Conservation (phyloP, 2,113 vertebrate genomes). For the Leuciscus idus region DNA sequence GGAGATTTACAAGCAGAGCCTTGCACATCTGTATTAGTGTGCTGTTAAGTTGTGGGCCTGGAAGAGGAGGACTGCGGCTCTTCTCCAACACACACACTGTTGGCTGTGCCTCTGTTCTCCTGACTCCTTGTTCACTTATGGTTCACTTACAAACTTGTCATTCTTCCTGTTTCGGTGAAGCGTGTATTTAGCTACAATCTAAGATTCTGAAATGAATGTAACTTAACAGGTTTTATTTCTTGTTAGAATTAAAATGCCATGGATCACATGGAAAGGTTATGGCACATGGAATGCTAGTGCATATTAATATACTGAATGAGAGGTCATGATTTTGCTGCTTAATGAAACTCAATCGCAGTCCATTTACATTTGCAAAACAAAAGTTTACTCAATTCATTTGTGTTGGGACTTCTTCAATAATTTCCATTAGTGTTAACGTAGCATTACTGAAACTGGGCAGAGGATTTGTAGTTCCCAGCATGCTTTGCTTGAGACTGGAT, state of each 20-base stretch:
- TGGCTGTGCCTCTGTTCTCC: slow-evolving; percentile 49
- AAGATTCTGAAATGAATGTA: not conserved
- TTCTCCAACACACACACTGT: slow-evolving; percentile 30
- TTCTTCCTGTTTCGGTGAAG: slow-evolving; percentile 35
- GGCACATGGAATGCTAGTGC: too few relatives aligned
- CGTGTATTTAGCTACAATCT: not conserved
- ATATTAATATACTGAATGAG: slow-evolving; percentile 1
- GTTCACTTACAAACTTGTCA: slow-evolving; percentile 35
- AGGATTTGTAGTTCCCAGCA: slow-evolving; percentile 3
- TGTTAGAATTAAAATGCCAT: slow-evolving; percentile 22
- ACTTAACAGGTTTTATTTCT: slow-evolving; percentile 27
- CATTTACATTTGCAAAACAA: slow-evolving; percentile 11
- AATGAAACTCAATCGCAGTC: not conserved
- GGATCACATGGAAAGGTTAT: not conserved
- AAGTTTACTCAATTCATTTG: slow-evolving; percentile 13
- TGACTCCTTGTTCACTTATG: slow-evolving; percentile 46
- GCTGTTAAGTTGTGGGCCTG: slow-evolving; percentile 42
- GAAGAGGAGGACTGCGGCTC: slow-evolving; percentile 6
- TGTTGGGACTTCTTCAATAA: not conserved
- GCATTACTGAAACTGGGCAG: slow-evolving; percentile 18
- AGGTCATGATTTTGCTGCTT: not conserved
- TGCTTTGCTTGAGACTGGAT: slow-evolving; percentile 1
- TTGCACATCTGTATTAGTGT: slow-evolving; percentile 58
- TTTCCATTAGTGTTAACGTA: slow-evolving; percentile 7
- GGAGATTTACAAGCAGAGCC: slow-evolving; percentile 47